Base-by-base conservation (phyloP, 2,113 vertebrate genomes). In the Hydropotes inermis region DNA sequence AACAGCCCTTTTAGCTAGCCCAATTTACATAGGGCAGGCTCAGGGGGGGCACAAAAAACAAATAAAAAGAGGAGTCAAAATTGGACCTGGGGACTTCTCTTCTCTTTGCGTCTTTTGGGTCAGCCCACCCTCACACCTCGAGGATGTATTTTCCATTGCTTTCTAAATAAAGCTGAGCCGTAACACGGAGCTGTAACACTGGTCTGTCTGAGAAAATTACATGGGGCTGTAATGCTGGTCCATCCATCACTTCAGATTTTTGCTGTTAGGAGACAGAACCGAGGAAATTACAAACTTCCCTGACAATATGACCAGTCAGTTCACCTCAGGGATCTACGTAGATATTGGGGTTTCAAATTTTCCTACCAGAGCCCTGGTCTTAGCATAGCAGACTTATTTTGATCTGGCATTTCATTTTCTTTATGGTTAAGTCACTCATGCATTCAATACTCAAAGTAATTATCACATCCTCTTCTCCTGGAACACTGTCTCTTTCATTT, bases 51-150 rank as follows among this genome's bases (percentile, higher is more conserved):
- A 70, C 17, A 3, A 39, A 70, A 70, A 70, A 36, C 19, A 70
- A 1, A 23, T 23, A 70, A 70, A 70, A 70, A 70, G 21, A 36
- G n/a, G n/a, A 70, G n/a, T 36, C n/a, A 70, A 5, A 36, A 21
- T 70, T 70, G 64, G n/a, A 70, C n/a, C n/a, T 11, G 9, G 9
- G 64, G n/a, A 70, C 17, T 70, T 70, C 5, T 54, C 52, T 54
- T 54, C 52, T 70, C 9, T 23, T 70, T 11, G n/a, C 19, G 2
- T 70, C 64, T 36, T 70, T 12, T 70, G 64, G 64, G n/a, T 70
- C n/a, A 36, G n/a, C n/a, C n/a, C 19, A 21, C 64, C 19, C n/a
- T 70, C 21, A 70, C 0, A 0, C n/a, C n/a, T 70, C 0, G 0
- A 70, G 9, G 19, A 36, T 70, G 19, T 70, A 36, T 23, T 70